Evolutionary conservation across 1,140 invertebrate genomes (phyloP).

Genomic region (Lysiphlebus fabarum): DNA sequence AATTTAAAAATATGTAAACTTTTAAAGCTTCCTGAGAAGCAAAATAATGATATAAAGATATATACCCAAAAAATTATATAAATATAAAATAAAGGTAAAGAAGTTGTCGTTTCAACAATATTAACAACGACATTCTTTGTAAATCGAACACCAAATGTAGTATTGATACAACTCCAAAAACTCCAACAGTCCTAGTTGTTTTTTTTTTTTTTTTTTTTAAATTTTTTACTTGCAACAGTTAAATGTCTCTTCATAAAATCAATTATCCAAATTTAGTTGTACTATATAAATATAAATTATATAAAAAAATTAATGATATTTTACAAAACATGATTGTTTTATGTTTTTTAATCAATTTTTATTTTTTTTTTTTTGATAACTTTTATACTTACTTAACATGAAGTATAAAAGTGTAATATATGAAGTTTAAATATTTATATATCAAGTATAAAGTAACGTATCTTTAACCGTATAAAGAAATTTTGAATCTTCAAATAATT

Average conservation of each 20-base stretch:
- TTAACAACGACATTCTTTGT: slow-evolving; percentile 25
- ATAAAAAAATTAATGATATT: slow-evolving; percentile 22
- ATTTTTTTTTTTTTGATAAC: too few species aligned
- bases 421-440: too few species aligned
- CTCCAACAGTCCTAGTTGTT: slow-evolving; percentile 15
- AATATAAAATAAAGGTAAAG: slow-evolving; percentile 2
- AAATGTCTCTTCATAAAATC: slow-evolving; percentile 33
- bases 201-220: slow-evolving; percentile 17
- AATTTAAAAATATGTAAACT: too few species aligned
- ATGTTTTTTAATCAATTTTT: slow-evolving; percentile 16
- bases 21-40: slow-evolving; percentile 16
- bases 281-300: slow-evolving; percentile 27
- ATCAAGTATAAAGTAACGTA: too few species aligned
- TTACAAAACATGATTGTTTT: too few species aligned
- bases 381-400: too few species aligned
- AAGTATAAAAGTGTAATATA: too few species aligned
- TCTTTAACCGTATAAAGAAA: too few species aligned
- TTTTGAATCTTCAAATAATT: too few species aligned
- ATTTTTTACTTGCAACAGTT: too few species aligned
- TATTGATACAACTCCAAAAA: slow-evolving; percentile 2
- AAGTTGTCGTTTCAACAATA: slow-evolving; percentile 25
- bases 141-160: slow-evolving; percentile 19
- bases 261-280: slow-evolving; percentile 25
- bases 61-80: neutral
- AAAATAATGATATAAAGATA: slow-evolving; percentile 2